Percentiles rank a stretch among this genome's conserved stretches.
Conservation (phyloP, 2,888 invertebrate species). For the Agonum fuliginosum region DNA sequence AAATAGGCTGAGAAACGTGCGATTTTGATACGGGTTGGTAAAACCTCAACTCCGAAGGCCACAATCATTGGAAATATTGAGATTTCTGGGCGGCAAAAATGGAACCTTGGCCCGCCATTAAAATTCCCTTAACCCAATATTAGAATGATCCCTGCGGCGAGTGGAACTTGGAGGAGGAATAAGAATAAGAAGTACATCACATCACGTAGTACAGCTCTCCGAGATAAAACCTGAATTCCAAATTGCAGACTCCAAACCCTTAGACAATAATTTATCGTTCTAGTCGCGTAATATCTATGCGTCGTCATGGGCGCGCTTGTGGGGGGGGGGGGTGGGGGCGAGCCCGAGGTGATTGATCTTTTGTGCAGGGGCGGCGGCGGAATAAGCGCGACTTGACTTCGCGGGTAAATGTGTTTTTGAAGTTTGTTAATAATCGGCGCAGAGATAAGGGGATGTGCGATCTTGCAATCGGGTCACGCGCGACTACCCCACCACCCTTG, state of each 20-base stretch:
- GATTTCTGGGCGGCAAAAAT: not conserved
- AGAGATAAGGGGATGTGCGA: constrained; percentile 49
- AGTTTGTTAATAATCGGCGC: constrained; percentile 60
- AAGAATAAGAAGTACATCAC: constrained; percentile 17
- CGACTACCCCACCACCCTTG: not conserved
- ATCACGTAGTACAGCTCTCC: constrained; percentile 27
- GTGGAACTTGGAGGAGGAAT: not conserved
- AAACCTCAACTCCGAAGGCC: too few species aligned
- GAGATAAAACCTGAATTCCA: constrained; percentile 33
- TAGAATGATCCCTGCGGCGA: constrained; percentile 14
- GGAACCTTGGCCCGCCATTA: constrained; percentile 3
- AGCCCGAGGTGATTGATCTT: constrained; percentile 54
- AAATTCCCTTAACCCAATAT: constrained; percentile 29
- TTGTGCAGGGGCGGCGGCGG: constrained; percentile 30
- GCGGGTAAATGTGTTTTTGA: constrained; percentile 60
- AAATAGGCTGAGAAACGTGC: too few species aligned
- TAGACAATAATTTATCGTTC: constrained; percentile 56
- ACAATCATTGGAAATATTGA: not conserved
- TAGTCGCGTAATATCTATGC: constrained; percentile 54
- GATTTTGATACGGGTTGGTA: too few species aligned
- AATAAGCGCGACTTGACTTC: constrained; percentile 34
- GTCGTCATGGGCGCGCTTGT: constrained; percentile 31
- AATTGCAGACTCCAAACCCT: constrained; percentile 22
- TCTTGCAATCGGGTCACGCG: constrained; percentile 51
- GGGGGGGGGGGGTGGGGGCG: not conserved